These are phyloP conservation scores for Syndactyla subalaris DNA, from an alignment of 2,797 vertebrate species.

Conservation along the genomic window DNA sequence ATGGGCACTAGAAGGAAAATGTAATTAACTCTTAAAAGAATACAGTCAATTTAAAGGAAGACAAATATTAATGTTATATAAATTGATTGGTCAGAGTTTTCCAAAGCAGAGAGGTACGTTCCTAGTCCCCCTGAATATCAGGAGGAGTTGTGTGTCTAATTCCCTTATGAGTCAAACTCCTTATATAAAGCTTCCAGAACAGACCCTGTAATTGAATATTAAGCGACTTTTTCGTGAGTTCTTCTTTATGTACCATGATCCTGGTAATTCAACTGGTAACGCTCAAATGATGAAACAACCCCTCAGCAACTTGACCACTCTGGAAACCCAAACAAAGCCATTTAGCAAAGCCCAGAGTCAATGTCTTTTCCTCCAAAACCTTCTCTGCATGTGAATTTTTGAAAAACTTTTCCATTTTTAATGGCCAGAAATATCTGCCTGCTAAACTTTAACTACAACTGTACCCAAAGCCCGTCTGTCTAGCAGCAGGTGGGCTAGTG, in stretches of 20 bases:
- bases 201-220: background rate
- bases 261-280: background rate
- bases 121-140: background rate
- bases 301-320: background rate
- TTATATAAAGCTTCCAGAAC: background rate
- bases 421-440: conserved; percentile 55
- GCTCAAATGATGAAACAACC: background rate
- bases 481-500: conserved; percentile 77
- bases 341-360: background rate
- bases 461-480: conserved; percentile 70
- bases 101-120: background rate
- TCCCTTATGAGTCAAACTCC: background rate
- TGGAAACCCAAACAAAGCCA: background rate
- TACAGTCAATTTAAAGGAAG: conserved; percentile 31
- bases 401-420: conserved; percentile 51
- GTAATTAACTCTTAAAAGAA: conserved; percentile 35
- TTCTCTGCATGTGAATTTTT: background rate
- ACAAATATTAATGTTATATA: conserved; percentile 4
- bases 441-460: conserved; percentile 74
- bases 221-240: background rate
- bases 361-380: background rate
- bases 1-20: background rate
- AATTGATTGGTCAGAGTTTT: conserved; percentile 24
- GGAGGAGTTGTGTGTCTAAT: background rate
- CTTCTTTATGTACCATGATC: background rate